Evolutionary conservation across 1,140 invertebrate species (phyloP), one percentile per base, ranked within the genome.

Genomic region (Berghia stephanieae): DNA sequence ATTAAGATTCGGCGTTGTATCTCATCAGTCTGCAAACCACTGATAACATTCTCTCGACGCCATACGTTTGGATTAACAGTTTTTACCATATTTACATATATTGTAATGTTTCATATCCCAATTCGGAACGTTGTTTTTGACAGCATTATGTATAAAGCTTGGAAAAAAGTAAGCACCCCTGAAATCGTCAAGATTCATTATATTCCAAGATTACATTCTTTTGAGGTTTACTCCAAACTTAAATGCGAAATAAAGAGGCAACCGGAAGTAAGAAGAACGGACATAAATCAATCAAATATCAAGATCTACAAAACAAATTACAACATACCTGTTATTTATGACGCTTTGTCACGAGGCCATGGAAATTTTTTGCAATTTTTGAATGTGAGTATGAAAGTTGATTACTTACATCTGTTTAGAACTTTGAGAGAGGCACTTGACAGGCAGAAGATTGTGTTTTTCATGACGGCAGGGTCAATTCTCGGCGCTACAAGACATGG

Each of bases 401-500:
- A 67, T 18, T 18, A 67, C 16, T n/a, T 67, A 18, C n/a, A 67
- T n/a, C 16, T 67, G 4, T 67, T 36, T n/a, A 27, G 16, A 18
- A 38, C 40, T 38, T 18, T 38, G 3, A n/a, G 3, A 10, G 6
- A 8, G 34, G 16, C 13, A n/a, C 31, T 67, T 10, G n/a, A 36
- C 27, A 18, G 21, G 18, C 31, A 36, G 27, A 4, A 38, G 13
- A 6, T 67, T 6, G 3, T 36, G 21, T 38, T 36, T 36, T 63
- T 75, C 27, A 1, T 67, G 40, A 38, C 46, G 38, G 73, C 18
- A 18, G 74, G 74, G 3, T 66, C 74, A 27, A 43, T 76, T 40
- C 63, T 76, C 24, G 74, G 74, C 24, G 10, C n/a, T 3, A 18
- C 24, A 27, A 40, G 74, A n/a, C 74, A 76, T 40, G 44, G 63